A percentile compares a stretch with the other conserved stretches of the same genome.
Evolutionary conservation across 1,140 invertebrate genomes (phyloP).

Genomic region (Rhyacophila brunnea): DNA sequence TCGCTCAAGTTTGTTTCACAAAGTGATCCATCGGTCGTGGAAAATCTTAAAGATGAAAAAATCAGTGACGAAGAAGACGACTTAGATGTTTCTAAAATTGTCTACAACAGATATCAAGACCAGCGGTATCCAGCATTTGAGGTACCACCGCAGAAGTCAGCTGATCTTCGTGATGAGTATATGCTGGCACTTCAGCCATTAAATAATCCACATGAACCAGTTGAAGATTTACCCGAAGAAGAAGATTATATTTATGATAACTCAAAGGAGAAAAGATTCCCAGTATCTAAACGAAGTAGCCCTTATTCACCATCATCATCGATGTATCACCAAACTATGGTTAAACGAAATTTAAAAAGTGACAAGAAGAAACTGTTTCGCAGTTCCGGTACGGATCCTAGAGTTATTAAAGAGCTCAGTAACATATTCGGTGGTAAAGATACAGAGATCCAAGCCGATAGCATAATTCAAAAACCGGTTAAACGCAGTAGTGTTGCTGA

Average conservation of each 20-base stretch:
- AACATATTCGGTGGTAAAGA: constrained; percentile 51
- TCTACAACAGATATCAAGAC: constrained; percentile 18
- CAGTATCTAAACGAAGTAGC: constrained; percentile 62
- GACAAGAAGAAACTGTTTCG: constrained; percentile 40
- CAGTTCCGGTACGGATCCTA: constrained; percentile 53
- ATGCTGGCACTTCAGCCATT: constrained; percentile 56
- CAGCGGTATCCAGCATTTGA: constrained; percentile 40
- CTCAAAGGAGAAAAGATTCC: constrained; percentile 58
- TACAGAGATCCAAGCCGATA: constrained; percentile 39
- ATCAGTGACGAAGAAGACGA: constrained; percentile 46
- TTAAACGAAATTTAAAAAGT: constrained; percentile 28
- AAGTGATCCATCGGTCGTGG: constrained; percentile 26
- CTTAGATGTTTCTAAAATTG: constrained; percentile 32
- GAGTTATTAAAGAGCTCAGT: constrained; percentile 56
- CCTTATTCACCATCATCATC: constrained; percentile 38
- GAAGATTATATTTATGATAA: constrained; percentile 47
- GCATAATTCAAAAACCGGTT: constrained; percentile 47
- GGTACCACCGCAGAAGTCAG: constrained; percentile 43
- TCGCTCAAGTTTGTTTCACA: constrained; percentile 33
- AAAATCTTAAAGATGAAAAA: constrained; percentile 40
- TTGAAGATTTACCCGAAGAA: constrained; percentile 43
- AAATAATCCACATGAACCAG: constrained; percentile 48
- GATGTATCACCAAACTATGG: constrained; percentile 7
- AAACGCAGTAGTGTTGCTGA: constrained; percentile 47
- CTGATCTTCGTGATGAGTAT: constrained; percentile 55